Evolutionary conservation across 1,140 invertebrate genomes (phyloP).

Genomic region (Caenorhabditis inopinata): DNA sequence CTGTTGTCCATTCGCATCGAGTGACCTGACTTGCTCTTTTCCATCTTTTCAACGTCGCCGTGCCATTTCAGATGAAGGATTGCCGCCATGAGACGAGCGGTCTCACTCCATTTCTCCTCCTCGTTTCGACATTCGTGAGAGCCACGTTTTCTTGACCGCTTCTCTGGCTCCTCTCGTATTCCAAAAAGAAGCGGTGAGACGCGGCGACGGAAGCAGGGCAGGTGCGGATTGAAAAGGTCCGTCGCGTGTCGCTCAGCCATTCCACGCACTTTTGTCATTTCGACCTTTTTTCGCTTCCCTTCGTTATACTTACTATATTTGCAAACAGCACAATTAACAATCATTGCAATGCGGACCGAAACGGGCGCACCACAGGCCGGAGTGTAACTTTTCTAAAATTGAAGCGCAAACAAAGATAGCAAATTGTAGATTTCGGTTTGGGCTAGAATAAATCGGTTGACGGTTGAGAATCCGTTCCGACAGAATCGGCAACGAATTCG

Average conservation of each 20-base stretch:
- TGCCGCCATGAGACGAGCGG: slow-evolving; percentile 26
- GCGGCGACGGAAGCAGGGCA: background rate
- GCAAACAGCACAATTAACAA: slow-evolving; percentile 23
- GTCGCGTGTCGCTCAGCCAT: slow-evolving; percentile 25
- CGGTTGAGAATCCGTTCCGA: too few relatives aligned
- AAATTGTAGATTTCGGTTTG: too few relatives aligned
- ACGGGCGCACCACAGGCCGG: too few relatives aligned
- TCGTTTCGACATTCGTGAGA: slow-evolving; percentile 25
- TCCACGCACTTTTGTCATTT: slow-evolving; percentile 26
- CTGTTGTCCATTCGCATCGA: background rate
- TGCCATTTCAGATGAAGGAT: slow-evolving; percentile 28
- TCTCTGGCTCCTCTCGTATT: background rate
- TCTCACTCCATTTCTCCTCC: slow-evolving; percentile 31
- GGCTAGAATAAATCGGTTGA: too few relatives aligned
- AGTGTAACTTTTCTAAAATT: too few relatives aligned
- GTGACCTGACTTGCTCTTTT: background rate
- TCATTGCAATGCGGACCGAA: too few relatives aligned
- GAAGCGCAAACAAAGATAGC: too few relatives aligned
- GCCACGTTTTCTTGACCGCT: slow-evolving; percentile 3
- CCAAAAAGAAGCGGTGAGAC: background rate
- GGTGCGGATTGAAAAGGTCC: slow-evolving; percentile 20
- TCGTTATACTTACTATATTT: slow-evolving; percentile 1
- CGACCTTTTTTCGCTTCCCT: background rate
- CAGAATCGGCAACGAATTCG: too few relatives aligned
- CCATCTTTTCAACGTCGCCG: background rate